Evolutionary conservation across 2,888 invertebrate genomes (phyloP).

Genomic region (Drosophila emarginata): DNA sequence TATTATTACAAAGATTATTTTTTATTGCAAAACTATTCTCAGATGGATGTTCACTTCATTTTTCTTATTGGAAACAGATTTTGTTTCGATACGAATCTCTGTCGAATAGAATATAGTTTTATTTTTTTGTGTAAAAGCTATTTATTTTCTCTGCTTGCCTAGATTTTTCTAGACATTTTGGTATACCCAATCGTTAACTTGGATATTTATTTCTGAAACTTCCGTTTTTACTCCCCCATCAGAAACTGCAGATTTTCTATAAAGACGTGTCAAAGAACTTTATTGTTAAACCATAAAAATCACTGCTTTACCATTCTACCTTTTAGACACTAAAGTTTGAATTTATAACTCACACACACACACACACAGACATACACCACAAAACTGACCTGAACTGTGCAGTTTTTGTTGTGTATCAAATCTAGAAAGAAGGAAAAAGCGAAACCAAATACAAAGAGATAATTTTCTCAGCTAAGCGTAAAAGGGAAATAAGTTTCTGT

Average conservation of each 20-base stretch:
- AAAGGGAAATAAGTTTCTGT: constrained; percentile 52
- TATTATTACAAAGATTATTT: too few species aligned
- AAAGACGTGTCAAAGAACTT: constrained; percentile 22
- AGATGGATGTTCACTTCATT: too few species aligned
- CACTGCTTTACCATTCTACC: constrained; percentile 1
- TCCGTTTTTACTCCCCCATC: background rate
- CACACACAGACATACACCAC: background rate
- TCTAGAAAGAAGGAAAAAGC: background rate
- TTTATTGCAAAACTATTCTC: too few species aligned
- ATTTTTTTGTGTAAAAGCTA: too few species aligned
- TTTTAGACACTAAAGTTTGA: background rate
- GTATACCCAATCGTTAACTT: too few species aligned
- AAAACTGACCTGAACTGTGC: constrained; percentile 10
- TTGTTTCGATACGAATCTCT: too few species aligned
- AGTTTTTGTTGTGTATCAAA: constrained; percentile 12
- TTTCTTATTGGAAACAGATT: too few species aligned
- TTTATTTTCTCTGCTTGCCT: too few species aligned
- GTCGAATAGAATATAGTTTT: too few species aligned
- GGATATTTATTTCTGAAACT: background rate
- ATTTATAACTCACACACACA: constrained; percentile 1
- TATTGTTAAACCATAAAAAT: constrained; percentile 36
- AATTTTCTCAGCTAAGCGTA: constrained; percentile 48
- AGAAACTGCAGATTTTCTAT: background rate
- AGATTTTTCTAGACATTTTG: too few species aligned
- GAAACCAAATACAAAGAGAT: constrained; percentile 34